Percentiles rank a stretch among this genome's conserved stretches.
Conservation (phyloP, 2,113 vertebrate genomes). For the Gracilinanus agilis region DNA sequence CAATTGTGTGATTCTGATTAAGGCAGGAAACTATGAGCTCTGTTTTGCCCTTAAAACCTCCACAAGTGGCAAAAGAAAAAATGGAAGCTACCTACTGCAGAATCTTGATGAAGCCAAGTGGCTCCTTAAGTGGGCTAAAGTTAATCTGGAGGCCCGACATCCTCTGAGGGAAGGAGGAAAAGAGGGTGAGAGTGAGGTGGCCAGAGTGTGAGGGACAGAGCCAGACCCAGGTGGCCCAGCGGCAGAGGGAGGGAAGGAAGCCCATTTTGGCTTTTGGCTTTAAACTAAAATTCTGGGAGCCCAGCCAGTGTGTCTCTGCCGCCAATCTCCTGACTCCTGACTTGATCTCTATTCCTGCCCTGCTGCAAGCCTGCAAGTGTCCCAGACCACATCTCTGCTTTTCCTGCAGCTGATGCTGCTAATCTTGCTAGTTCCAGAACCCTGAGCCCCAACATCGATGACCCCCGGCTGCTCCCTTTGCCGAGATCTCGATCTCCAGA, state of each 20-base stretch:
- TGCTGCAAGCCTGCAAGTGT: no score
- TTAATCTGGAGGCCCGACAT: slow-evolving; percentile 89
- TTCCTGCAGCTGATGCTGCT: no score
- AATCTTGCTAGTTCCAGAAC: no score
- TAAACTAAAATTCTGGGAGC: no score
- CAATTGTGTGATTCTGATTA: slow-evolving; percentile 83
- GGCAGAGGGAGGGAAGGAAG: neutral
- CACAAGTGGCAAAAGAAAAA: slow-evolving; percentile 92
- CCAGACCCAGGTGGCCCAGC: neutral
- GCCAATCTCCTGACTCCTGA: no score
- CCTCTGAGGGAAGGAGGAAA: slow-evolving; percentile 68
- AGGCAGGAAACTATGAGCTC: slow-evolving; percentile 87
- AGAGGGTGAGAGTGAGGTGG: slow-evolving; percentile 51
- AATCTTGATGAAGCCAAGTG: slow-evolving; percentile 93
- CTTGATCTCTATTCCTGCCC: no score
- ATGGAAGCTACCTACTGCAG: slow-evolving; percentile 93
- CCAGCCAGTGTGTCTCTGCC: no score
- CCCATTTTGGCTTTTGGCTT: no score
- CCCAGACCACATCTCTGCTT: no score
- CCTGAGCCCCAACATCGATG: no score
- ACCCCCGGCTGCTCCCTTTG: no score
- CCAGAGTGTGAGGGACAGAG: slow-evolving; percentile 38
- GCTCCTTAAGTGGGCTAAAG: slow-evolving; percentile 89
- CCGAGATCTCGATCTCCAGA: no score
- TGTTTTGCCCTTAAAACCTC: slow-evolving; percentile 90